phyloP scores from a whole-genome alignment of 2,113 vertebrate genomes.

The Aegotheles bennettii region DNA sequence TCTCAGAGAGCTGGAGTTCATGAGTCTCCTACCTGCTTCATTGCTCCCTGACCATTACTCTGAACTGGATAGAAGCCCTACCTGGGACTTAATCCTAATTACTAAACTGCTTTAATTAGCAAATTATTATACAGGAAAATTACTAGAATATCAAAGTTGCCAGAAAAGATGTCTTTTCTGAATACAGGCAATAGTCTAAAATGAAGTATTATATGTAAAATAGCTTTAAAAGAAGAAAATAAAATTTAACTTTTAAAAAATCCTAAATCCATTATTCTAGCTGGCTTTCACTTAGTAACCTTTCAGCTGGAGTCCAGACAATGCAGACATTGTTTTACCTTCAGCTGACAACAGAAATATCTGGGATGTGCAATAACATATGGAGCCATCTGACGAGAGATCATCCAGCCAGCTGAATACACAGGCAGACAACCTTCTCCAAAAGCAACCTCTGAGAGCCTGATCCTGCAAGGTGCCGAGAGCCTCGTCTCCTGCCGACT shows the following conservation, averaged over 20 bases:
- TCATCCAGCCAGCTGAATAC: not conserved
- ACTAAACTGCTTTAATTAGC: not conserved
- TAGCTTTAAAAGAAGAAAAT: not conserved
- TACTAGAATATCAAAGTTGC: not conserved
- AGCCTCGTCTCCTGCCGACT: not conserved
- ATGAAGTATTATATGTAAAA: not conserved
- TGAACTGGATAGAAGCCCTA: not conserved
- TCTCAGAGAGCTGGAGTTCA: not conserved
- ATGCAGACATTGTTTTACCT: not conserved
- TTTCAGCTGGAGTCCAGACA: not conserved
- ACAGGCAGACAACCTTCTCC: not conserved
- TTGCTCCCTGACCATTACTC: not conserved
- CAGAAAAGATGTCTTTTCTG: not conserved
- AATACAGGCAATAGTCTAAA: not conserved
- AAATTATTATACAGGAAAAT: not conserved
- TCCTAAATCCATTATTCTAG: not conserved
- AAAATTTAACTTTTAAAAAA: not conserved
- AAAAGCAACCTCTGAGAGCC: not conserved
- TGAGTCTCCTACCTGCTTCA: not conserved
- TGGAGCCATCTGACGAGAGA: not conserved
- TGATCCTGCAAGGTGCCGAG: not conserved
- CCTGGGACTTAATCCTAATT: not conserved
- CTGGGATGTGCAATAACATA: not conserved
- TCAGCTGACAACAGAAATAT: conserved; percentile 1
- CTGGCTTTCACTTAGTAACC: not conserved